A percentile compares a stretch with the other conserved stretches of the same genome.
phyloP scores from a whole-genome alignment of 2,888 invertebrate species.

The Calameuta idolon region DNA sequence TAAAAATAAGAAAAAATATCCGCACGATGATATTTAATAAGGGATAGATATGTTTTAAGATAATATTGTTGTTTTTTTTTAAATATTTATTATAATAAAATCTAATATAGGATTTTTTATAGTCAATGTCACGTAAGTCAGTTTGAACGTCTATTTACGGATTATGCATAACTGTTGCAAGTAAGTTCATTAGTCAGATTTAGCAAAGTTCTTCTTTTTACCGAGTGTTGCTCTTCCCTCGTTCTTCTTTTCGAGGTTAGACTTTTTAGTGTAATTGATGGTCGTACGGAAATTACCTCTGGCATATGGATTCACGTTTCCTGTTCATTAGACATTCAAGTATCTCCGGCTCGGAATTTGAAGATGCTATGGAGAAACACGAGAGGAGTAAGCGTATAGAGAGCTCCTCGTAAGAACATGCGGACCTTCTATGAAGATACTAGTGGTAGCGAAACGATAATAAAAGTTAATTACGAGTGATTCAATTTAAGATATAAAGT shows the following conservation, averaged over 20 bases:
- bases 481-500: neutral
- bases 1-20: no score
- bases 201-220: neutral
- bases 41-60: no score
- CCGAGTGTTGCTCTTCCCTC: neutral
- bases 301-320: neutral
- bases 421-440: neutral
- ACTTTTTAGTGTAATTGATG: neutral
- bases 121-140: neutral
- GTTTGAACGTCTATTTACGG: neutral
- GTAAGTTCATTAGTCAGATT: neutral
- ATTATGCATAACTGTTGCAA: neutral
- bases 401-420: neutral
- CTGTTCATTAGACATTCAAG: neutral
- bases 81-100: no score
- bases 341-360: conserved; percentile 32
- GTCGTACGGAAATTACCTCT: neutral
- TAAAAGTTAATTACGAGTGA: neutral
- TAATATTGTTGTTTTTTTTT: no score
- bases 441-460: neutral
- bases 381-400: neutral
- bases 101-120: neutral
- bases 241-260: neutral
- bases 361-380: conserved; percentile 10
- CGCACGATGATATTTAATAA: no score